A percentile compares a stretch with the other conserved stretches of the same genome.
These are phyloP conservation scores for Alexandromys fortis DNA, from an alignment of 2,113 vertebrate genomes.

Conservation along the genomic window DNA sequence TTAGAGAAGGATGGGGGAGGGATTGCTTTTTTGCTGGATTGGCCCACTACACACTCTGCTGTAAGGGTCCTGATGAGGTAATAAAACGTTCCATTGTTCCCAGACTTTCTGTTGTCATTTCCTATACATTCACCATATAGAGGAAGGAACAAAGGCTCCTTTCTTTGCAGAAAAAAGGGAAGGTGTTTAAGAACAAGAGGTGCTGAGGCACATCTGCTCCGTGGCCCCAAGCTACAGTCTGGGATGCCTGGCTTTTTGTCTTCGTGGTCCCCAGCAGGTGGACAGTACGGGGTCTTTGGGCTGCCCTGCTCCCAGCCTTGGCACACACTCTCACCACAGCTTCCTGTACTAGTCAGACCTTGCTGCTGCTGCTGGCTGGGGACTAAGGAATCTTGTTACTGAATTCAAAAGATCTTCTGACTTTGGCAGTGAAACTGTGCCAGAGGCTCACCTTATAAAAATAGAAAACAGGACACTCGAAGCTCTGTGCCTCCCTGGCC, in stretches of 20 bases:
- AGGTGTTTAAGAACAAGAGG: not conserved
- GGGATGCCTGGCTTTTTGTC: not conserved
- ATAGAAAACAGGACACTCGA: not conserved
- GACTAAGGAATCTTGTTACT: not conserved
- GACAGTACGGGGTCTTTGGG: not conserved
- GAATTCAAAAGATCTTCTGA: conserved; percentile 45
- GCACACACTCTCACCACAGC: not conserved
- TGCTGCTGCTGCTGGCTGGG: not conserved
- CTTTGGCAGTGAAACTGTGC: not conserved
- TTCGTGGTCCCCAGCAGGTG: not conserved
- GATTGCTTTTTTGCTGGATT: conserved; percentile 67
- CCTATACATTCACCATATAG: not conserved
- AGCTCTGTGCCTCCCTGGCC: not conserved
- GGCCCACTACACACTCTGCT: conserved; percentile 67
- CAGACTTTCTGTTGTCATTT: not conserved
- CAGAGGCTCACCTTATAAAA: conserved; percentile 13
- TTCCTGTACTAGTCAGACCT: not conserved
- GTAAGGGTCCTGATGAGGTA: conserved; percentile 70
- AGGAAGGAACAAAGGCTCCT: not conserved
- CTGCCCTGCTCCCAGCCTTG: not conserved
- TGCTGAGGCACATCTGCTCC: not conserved
- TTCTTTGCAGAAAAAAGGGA: not conserved
- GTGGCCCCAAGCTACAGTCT: too few relatives aligned
- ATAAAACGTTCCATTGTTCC: conserved; percentile 74
- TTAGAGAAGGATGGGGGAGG: conserved; percentile 74